Percentiles rank a stretch among this genome's conserved stretches.
Conservation (phyloP, 1,140 invertebrate species). For the Megalonaias nervosa region DNA sequence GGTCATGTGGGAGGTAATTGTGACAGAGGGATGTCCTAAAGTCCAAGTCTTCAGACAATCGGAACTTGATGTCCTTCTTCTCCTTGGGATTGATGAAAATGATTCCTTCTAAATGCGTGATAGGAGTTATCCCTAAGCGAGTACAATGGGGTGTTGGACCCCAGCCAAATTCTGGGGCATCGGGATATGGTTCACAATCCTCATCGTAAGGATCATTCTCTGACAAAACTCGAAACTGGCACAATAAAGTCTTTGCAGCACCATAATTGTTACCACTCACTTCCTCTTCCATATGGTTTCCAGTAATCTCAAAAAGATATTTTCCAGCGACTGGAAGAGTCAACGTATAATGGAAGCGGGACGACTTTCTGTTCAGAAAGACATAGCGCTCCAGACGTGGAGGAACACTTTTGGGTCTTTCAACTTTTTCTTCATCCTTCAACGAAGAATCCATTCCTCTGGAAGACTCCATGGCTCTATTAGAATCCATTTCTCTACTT, state of each 20-base stretch:
- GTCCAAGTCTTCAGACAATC: slow-evolving; percentile 15
- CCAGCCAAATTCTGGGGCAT: slow-evolving; percentile 24
- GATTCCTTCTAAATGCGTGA: slow-evolving; percentile 25
- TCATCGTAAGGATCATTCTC: slow-evolving; percentile 20
- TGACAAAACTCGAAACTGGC: slow-evolving; percentile 28
- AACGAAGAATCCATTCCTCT: background rate
- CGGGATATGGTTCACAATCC: slow-evolving; percentile 24
- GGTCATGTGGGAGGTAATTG: slow-evolving; percentile 12
- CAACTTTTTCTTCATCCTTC: slow-evolving; percentile 1
- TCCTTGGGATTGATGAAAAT: slow-evolving; percentile 28
- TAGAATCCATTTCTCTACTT: too few relatives aligned
- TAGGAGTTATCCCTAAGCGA: slow-evolving; percentile 18
- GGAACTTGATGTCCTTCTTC: slow-evolving; percentile 22
- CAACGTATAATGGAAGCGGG: slow-evolving; percentile 16
- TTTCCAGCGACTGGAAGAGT: slow-evolving; percentile 17
- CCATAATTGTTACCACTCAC: background rate
- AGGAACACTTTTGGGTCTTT: background rate
- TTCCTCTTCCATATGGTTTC: background rate
- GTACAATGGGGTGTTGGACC: slow-evolving; percentile 25
- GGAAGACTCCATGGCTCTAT: too few relatives aligned
- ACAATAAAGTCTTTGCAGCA: slow-evolving; percentile 2
- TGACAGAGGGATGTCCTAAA: slow-evolving; percentile 16
- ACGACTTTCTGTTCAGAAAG: slow-evolving; percentile 30
- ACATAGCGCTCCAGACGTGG: slow-evolving; percentile 21
- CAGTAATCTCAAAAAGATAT: slow-evolving; percentile 28